phyloP scores from a whole-genome alignment of 2,888 invertebrate genomes.

The Blastobasis adustella region DNA sequence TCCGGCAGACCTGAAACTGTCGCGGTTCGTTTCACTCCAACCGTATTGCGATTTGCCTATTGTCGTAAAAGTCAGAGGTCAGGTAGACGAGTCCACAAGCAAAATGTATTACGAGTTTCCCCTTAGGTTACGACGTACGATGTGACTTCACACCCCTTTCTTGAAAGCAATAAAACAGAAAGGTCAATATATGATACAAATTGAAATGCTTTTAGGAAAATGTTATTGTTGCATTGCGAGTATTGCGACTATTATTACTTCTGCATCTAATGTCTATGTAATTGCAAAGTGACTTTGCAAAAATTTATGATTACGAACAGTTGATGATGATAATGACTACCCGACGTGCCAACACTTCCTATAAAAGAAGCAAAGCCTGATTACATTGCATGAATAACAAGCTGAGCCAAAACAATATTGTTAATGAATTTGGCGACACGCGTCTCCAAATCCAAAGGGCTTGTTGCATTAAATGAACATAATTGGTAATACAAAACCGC shows the following conservation, averaged over 20 bases:
- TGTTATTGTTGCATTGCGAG: no score
- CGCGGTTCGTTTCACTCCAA: constrained; percentile 59
- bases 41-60: constrained; percentile 50
- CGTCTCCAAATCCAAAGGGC: constrained; percentile 30
- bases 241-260: no score
- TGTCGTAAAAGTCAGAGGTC: constrained; percentile 57
- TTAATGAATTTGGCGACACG: constrained; percentile 21
- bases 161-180: background rate
- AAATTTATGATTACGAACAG: no score
- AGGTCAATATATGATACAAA: no score
- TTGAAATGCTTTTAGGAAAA: no score
- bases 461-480: constrained; percentile 59
- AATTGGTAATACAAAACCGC: constrained; percentile 73
- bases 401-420: constrained; percentile 1
- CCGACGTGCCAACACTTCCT: no score
- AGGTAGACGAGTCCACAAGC: constrained; percentile 21
- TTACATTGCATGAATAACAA: no score
- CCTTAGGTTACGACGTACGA: constrained; percentile 2
- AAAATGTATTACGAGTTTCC: constrained; percentile 1
- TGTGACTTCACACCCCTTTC: background rate
- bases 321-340: no score
- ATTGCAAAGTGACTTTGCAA: no score
- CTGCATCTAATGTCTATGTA: no score
- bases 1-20: constrained; percentile 62
- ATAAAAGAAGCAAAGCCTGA: no score